phyloP scores from a whole-genome alignment of 2,113 vertebrate species.

The Leucosticte australis region DNA sequence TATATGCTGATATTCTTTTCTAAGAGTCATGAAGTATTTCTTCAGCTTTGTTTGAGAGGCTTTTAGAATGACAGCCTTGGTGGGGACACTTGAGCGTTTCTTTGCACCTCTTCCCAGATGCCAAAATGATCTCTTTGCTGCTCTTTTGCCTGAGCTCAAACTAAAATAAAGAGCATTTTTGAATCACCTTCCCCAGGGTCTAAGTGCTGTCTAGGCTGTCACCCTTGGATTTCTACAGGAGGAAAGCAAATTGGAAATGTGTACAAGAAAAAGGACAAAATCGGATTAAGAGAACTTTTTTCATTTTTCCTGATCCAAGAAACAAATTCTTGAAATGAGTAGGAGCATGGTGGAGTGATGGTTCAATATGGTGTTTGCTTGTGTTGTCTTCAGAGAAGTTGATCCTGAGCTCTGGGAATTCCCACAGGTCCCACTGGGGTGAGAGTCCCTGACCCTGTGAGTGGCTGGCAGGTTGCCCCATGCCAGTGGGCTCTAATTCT shows the following conservation, averaged over 20 bases:
- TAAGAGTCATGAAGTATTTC: not conserved
- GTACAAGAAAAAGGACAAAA: not conserved
- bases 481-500: not conserved
- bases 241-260: not conserved
- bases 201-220: not conserved
- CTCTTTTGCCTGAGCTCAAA: not conserved
- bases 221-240: not conserved
- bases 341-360: not conserved
- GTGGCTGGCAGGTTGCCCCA: not conserved
- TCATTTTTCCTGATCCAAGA: not conserved
- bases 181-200: not conserved
- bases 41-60: not conserved
- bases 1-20: not conserved
- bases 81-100: not conserved
- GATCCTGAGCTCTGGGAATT: not conserved
- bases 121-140: not conserved
- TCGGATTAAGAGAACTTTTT: not conserved
- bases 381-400: not conserved
- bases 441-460: not conserved
- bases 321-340: not conserved
- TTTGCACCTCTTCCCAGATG: not conserved
- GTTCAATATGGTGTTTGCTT: not conserved
- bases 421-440: fast-evolving
- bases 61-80: not conserved
- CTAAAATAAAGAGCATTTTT: not conserved